These are phyloP conservation scores for Xiphydria camelus DNA, from an alignment of 2,888 invertebrate species.

Conservation along the genomic window DNA sequence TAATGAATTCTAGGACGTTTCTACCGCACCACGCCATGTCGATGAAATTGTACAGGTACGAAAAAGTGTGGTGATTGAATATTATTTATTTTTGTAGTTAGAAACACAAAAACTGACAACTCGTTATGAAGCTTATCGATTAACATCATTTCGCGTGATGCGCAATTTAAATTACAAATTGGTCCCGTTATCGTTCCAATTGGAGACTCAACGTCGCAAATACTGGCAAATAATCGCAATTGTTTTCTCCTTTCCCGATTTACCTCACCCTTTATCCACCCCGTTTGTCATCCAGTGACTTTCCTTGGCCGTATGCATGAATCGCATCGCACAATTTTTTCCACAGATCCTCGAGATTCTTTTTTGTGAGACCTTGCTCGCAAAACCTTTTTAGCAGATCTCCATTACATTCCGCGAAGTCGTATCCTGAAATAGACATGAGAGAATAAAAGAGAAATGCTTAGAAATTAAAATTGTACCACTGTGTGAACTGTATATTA, in stretches of 20 bases:
- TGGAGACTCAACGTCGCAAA: no score
- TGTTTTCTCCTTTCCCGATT: not conserved
- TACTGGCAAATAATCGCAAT: not conserved
- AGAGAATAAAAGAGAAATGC: not conserved
- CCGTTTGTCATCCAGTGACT: no score
- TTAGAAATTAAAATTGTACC: not conserved
- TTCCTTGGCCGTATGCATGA: constrained; percentile 7
- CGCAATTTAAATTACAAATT: not conserved
- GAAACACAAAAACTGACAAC: not conserved
- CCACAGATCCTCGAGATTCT: constrained; percentile 30
- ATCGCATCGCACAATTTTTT: constrained; percentile 24
- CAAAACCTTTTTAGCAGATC: constrained; percentile 31
- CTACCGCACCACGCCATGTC: no score
- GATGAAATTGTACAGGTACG: no score
- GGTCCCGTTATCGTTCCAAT: no score
- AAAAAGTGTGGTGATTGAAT: no score
- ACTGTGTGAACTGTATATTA: not conserved
- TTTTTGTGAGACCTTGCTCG: constrained; percentile 17
- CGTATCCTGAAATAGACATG: constrained; percentile 20
- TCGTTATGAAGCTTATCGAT: no score
- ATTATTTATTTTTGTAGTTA: no score
- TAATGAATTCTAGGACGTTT: no score
- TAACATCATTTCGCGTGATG: no score
- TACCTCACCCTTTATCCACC: no score
- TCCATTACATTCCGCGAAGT: constrained; percentile 26